Evolutionary conservation across 2,888 invertebrate genomes (phyloP).

Genomic region (Polymixis flavicincta): DNA sequence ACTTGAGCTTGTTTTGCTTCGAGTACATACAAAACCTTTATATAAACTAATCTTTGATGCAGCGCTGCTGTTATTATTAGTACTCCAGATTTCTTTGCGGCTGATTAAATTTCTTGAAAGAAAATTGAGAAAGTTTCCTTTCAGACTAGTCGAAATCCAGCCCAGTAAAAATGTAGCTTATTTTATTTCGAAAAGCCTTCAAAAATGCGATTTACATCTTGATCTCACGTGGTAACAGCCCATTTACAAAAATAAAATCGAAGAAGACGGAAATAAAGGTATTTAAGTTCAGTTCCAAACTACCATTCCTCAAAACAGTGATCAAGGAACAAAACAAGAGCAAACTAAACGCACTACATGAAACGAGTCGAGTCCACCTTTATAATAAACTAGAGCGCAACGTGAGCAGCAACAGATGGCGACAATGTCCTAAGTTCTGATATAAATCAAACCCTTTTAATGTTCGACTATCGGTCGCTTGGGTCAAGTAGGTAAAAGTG

Average conservation of each 20-base stretch:
- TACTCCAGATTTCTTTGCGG: slow-evolving; percentile 4
- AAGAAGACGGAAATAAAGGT: not conserved
- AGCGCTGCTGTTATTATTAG: slow-evolving; percentile 58
- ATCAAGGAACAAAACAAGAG: slow-evolving; percentile 59
- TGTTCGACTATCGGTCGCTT: slow-evolving; percentile 84
- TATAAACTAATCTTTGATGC: slow-evolving; percentile 72
- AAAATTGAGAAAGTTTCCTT: not conserved
- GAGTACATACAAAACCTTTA: slow-evolving; percentile 70
- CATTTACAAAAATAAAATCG: not conserved
- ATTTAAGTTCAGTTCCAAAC: slow-evolving; percentile 24
- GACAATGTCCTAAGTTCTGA: slow-evolving; percentile 87
- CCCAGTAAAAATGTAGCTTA: not conserved
- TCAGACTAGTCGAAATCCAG: not conserved
- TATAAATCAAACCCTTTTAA: slow-evolving; percentile 90
- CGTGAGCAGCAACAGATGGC: slow-evolving; percentile 85
- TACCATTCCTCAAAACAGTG: slow-evolving; percentile 57
- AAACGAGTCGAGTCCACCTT: slow-evolving; percentile 80
- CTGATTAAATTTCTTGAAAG: slow-evolving; percentile 2
- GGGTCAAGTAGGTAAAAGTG: slow-evolving; percentile 88
- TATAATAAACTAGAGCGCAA: slow-evolving; percentile 84
- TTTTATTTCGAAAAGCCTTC: not conserved
- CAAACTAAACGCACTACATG: slow-evolving; percentile 68
- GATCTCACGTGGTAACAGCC: not conserved
- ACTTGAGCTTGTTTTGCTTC: slow-evolving; percentile 72
- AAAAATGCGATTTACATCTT: not conserved